Conservation (phyloP, 23 tunicate species). For the Oikopleura vanhoeffeni region DNA sequence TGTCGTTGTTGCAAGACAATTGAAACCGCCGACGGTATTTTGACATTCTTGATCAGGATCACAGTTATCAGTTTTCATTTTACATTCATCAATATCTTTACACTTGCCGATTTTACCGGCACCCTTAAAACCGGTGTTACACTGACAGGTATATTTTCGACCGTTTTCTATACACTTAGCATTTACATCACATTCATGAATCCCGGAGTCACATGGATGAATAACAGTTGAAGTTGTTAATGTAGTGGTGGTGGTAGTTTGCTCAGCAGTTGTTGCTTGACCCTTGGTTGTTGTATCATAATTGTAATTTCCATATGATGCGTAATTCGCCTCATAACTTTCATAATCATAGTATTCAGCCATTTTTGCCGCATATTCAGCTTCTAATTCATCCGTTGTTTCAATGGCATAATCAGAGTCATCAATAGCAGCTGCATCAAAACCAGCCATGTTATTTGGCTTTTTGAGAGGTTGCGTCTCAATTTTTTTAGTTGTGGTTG, state of each 20-base stretch:
- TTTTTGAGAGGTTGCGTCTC: not conserved
- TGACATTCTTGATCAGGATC: not conserved
- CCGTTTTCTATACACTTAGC: not conserved
- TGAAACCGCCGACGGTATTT: not conserved
- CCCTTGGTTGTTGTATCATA: no score
- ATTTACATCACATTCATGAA: conserved; percentile 16
- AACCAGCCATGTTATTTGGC: not conserved
- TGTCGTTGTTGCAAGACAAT: no score
- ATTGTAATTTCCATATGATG: not conserved
- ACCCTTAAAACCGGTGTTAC: conserved; percentile 12
- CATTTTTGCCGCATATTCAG: not conserved
- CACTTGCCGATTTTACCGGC: conserved; percentile 17
- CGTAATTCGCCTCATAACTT: not conserved
- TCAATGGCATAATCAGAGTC: not conserved
- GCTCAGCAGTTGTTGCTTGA: no score
- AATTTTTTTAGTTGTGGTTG: not conserved
- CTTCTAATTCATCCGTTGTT: not conserved
- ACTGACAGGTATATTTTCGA: conserved; percentile 8
- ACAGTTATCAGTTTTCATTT: not conserved
- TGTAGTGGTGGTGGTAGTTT: no score
- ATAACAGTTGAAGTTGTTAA: not conserved
- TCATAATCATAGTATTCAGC: conserved; percentile 9
- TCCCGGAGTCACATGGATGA: not conserved
- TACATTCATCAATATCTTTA: conserved; percentile 13
- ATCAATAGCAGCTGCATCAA: not conserved